Base-by-base conservation (phyloP, 1,140 invertebrate genomes). In the Rhopalosiphum maidis region DNA sequence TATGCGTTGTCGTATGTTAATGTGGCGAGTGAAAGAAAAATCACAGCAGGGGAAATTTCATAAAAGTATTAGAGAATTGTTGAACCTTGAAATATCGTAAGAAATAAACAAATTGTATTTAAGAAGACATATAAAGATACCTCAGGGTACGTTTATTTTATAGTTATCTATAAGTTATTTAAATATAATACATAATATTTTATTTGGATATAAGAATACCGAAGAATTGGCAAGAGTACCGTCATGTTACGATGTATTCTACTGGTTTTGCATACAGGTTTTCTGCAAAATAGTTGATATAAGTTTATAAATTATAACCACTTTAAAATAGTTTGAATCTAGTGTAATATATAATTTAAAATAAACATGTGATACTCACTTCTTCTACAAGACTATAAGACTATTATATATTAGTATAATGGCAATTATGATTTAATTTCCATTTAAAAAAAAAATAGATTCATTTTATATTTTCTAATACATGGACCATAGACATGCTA, bases 191-290 rank as follows among this genome's bases (percentile, higher is more conserved):
- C 18, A 18, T 35, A 77, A n/a, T 77, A 77, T 77, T 77, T 77
- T n/a, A n/a, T 77, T 77, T n/a, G 4, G 4, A 18, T n/a, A 15
- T 77, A 77, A 77, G 18, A 21, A 77, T n/a, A 77, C 60, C 11
- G 30, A 77, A 77, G 30, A 77, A 77, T n/a, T 77, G 15, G 60
- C 60, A 77, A n/a, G 30, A 77, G 15, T 18, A 3, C 60, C n/a
- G 11, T n/a, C 30, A 18, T n/a, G 60, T 77, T 15, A 77, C 30
- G 15, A 8, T 25, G 83, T 85, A 4, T 46, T 48, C 23, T n/a
- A 86, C 43, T 86, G 85, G 85, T 46, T 86, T 86, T 46, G 43
- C 43, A 48, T 46, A 86, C 41, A 86, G 41, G 85, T 86, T 46
- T 46, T 48, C 25, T 86, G 11, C 25, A 46, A 46, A 86, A 86